Evolutionary conservation across 2,113 vertebrate species (phyloP).

Genomic region (Phoxinus phoxinus): DNA sequence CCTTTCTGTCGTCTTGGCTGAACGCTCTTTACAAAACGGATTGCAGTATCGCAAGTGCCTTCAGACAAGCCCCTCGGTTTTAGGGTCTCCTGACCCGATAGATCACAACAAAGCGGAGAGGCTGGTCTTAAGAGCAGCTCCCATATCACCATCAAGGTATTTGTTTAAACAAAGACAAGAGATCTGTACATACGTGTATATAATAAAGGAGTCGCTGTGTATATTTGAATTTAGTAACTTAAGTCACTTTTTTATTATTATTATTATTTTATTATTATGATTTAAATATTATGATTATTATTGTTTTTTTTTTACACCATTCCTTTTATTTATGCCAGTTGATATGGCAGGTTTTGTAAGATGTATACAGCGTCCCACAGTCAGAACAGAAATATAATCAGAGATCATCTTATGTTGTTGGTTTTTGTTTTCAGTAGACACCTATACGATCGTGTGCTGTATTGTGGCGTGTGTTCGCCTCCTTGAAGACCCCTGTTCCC

Average conservation of each 20-base stretch:
- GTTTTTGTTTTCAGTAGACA: conserved; percentile 72
- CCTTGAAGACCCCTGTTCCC: conserved; percentile 55
- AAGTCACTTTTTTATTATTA: conserved; percentile 83
- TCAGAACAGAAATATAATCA: conserved; percentile 77
- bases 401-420: conserved; percentile 71
- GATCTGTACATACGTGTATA: conserved; percentile 93
- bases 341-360: conserved; percentile 80
- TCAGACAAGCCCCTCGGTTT: conserved; percentile 81
- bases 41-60: conserved; percentile 91
- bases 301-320: conserved; percentile 81
- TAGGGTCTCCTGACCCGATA: conserved; percentile 69
- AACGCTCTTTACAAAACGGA: conserved; percentile 55
- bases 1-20: conserved; percentile 68
- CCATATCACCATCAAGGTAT: conserved; percentile 79
- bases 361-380: conserved; percentile 76
- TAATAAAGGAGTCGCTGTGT: conserved; percentile 98
- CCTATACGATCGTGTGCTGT: conserved; percentile 78
- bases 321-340: conserved; percentile 88
- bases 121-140: conserved; percentile 66
- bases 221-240: conserved; percentile 99
- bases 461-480: conserved; percentile 79
- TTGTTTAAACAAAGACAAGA: conserved; percentile 80
- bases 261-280: conserved; percentile 57
- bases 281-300: conserved; percentile 33
- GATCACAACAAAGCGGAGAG: conserved; percentile 72